Evolutionary conservation across 2,888 invertebrate species (phyloP).

Genomic region (Tridacna crocea): DNA sequence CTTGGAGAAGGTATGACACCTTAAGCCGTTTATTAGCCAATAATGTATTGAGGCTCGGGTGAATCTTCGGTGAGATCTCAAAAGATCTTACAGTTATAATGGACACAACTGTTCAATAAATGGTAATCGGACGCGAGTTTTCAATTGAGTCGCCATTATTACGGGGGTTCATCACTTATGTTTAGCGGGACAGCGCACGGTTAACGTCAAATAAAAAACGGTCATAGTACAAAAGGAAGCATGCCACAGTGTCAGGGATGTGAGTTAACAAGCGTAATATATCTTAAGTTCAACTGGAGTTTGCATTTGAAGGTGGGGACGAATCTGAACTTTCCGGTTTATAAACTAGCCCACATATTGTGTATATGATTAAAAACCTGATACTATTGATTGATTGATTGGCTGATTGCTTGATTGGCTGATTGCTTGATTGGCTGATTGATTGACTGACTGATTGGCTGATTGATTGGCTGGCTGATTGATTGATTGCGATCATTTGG

Average conservation of each 20-base stretch:
- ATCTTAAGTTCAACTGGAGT: no score
- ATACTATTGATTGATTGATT: no score
- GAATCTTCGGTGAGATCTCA: slow-evolving; percentile 11
- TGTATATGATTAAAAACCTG: no score
- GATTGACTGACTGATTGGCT: no score
- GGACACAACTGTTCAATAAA: slow-evolving; percentile 2
- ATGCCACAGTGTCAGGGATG: background rate
- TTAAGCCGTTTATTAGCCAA: slow-evolving; percentile 21
- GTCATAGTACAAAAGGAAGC: slow-evolving; percentile 5
- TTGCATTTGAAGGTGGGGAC: no score
- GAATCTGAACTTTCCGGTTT: no score
- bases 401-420: no score
- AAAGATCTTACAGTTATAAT: slow-evolving; percentile 22
- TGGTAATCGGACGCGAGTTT: slow-evolving; percentile 20
- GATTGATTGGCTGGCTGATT: no score
- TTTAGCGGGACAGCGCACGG: slow-evolving; percentile 14
- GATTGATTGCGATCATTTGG: no score
- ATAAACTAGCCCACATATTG: no score
- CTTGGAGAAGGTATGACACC: slow-evolving; percentile 7
- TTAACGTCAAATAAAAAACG: slow-evolving; percentile 20
- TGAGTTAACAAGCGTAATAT: background rate
- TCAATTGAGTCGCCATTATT: slow-evolving; percentile 1
- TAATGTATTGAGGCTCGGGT: slow-evolving; percentile 16
- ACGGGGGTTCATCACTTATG: slow-evolving; percentile 14
- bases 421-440: no score